phyloP scores from a whole-genome alignment of 64 coral and sea anemone species.

The Platygyra sinensis region DNA sequence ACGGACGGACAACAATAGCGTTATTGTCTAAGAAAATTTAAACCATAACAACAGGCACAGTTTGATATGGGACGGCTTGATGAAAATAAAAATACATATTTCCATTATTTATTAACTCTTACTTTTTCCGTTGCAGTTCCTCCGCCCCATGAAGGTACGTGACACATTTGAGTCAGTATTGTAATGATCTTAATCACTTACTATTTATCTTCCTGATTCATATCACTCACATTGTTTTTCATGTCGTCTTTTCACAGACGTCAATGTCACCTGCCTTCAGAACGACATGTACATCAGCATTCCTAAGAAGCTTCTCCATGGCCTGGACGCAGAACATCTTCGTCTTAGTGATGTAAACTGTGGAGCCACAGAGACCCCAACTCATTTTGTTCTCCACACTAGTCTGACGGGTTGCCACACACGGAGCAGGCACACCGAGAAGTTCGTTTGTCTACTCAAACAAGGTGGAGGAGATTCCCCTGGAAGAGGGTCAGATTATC shows the following conservation, averaged over 20 bases:
- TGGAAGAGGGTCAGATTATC: conserved; percentile 24
- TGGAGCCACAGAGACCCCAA: conserved; percentile 41
- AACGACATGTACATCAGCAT: conserved; percentile 29
- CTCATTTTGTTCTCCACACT: conserved; percentile 56
- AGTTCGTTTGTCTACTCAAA: conserved; percentile 60
- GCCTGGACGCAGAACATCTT: conserved; percentile 44
- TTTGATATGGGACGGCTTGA: too few species aligned
- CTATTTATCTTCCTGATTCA: too few species aligned
- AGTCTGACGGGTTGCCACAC: conserved; percentile 62
- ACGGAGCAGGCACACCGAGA: conserved; percentile 44
- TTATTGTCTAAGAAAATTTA: too few species aligned
- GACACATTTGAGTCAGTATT: too few species aligned
- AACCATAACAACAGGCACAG: too few species aligned
- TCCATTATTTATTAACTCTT: too few species aligned
- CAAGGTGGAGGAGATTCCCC: conserved; percentile 55
- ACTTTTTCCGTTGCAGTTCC: too few species aligned
- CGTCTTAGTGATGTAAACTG: conserved; percentile 50
- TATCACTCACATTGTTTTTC: not conserved
- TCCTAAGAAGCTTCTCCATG: not conserved
- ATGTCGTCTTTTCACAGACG: not conserved
- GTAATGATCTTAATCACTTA: too few species aligned
- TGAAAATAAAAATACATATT: too few species aligned
- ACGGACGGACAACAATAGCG: too few species aligned
- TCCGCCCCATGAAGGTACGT: too few species aligned
- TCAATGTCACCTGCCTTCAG: conserved; percentile 9